Conservation (phyloP, 2,797 vertebrate species). For the Poliocrania exsul region DNA sequence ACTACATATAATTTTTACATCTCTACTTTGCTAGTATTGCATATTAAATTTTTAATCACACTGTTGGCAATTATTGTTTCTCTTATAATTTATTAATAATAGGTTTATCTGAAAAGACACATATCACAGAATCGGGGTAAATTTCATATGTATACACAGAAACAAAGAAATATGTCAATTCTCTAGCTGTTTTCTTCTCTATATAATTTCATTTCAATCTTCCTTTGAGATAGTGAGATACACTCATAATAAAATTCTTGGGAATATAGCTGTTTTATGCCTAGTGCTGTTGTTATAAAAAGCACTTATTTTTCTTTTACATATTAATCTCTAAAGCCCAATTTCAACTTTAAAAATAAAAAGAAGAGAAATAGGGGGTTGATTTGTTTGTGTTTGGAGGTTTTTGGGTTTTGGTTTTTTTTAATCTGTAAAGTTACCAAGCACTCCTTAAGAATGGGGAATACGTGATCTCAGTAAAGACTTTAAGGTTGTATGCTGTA, state of each 20-base stretch:
- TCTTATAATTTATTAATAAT: background rate
- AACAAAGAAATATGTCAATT: background rate
- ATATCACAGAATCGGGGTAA: background rate
- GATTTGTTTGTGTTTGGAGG: background rate
- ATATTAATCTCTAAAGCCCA: background rate
- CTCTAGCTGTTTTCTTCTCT: background rate
- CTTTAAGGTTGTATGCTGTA: background rate
- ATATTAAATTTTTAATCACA: background rate
- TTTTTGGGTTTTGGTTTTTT: background rate
- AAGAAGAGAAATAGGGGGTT: background rate
- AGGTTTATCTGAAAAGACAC: background rate
- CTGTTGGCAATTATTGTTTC: background rate
- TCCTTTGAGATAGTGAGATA: background rate
- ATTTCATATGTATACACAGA: background rate
- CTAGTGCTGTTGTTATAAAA: background rate
- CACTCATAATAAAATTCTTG: background rate
- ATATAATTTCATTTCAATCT: background rate
- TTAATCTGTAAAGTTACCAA: background rate
- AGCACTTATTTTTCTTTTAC: background rate
- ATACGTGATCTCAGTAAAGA: background rate
- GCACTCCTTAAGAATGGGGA: background rate
- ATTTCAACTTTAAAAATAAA: background rate
- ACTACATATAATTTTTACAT: background rate
- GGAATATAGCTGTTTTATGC: background rate
- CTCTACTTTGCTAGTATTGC: background rate